Percentiles rank a stretch among this genome's conserved stretches.
Conservation (phyloP, 2,113 vertebrate species). For the Trichechus manatus region DNA sequence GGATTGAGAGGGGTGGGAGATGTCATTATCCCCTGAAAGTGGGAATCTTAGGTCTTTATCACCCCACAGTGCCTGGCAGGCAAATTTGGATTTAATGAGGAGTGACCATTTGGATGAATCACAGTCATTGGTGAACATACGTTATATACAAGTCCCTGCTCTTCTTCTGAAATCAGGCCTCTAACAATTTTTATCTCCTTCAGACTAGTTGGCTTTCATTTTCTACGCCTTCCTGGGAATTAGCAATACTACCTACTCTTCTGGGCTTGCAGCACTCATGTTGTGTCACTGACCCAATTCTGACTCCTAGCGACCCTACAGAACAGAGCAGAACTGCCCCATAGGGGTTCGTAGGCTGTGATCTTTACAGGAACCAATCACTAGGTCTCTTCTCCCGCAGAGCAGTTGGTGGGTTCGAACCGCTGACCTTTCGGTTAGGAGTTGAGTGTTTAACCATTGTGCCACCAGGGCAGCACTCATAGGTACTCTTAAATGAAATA, state of each 20-base stretch:
- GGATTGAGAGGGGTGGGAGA: neutral
- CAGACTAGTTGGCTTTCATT: neutral
- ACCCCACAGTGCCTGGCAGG: neutral
- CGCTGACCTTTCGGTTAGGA: neutral
- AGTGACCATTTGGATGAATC: neutral
- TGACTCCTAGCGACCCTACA: neutral
- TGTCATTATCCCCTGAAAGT: neutral
- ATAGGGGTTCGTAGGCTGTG: neutral
- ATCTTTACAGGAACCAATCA: neutral
- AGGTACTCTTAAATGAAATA: conserved; percentile 33
- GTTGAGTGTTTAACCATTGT: neutral
- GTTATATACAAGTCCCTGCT: neutral
- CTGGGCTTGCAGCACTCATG: neutral
- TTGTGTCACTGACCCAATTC: neutral
- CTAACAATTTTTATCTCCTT: neutral
- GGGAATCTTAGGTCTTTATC: neutral
- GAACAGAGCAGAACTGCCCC: neutral
- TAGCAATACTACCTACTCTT: neutral
- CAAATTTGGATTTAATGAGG: neutral
- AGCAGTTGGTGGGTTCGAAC: neutral
- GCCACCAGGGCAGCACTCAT: no score
- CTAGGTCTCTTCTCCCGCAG: neutral
- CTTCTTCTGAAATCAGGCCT: conserved; percentile 18
- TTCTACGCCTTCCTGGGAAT: neutral
- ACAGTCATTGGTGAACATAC: neutral